Evolutionary conservation across 2,113 vertebrate species (phyloP).

Genomic region (Burhinus oedicnemus): DNA sequence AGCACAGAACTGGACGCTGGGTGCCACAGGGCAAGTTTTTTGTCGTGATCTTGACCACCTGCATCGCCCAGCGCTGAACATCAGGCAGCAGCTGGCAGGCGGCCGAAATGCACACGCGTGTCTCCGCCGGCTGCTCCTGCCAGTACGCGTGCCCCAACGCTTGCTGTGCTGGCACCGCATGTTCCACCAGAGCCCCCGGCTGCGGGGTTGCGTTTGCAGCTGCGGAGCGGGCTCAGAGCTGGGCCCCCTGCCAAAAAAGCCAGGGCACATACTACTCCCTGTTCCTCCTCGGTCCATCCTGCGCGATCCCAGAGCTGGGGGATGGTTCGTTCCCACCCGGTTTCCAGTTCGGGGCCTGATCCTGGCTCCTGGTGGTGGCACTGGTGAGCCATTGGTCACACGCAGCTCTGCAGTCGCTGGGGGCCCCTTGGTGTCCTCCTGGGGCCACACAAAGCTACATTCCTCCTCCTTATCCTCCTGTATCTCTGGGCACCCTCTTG

Average conservation of each 20-base stretch:
- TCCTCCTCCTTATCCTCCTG: background rate
- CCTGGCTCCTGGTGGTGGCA: background rate
- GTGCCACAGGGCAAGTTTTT: background rate
- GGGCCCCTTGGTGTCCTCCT: background rate
- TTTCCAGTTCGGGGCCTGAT: background rate
- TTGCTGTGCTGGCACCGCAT: background rate
- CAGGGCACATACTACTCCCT: background rate
- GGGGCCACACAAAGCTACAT: background rate
- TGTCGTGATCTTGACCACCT: background rate
- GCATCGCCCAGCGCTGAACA: background rate
- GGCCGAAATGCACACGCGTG: background rate
- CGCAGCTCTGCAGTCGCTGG: background rate
- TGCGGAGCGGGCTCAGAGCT: background rate
- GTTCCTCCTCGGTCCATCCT: background rate
- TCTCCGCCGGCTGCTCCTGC: rapidly evolving
- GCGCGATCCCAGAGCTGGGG: too few relatives aligned
- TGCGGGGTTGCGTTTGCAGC: too few relatives aligned
- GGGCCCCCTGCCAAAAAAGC: background rate
- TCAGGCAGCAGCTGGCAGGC: background rate
- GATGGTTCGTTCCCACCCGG: rapidly evolving
- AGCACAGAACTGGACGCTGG: background rate
- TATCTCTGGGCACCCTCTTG: background rate
- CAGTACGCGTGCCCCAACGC: rapidly evolving
- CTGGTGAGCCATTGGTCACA: background rate
- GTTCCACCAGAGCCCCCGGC: rapidly evolving